Evolutionary conservation across 2,113 vertebrate species (phyloP).

Genomic region (Macroglossus sobrinus): DNA sequence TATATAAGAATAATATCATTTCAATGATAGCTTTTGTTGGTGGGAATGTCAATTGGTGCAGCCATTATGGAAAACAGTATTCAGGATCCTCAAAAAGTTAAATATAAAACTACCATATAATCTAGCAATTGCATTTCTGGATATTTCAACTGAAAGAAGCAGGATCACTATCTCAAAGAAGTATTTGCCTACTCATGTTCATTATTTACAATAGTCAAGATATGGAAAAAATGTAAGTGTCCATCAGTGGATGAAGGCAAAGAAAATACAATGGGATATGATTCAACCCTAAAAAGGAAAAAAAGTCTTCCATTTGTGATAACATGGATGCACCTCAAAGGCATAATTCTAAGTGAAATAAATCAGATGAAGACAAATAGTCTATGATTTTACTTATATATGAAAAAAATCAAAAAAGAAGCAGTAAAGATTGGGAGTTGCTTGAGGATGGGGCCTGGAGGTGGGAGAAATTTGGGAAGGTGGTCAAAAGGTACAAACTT

Average conservation of each 20-base stretch:
- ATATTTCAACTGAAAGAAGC: not conserved
- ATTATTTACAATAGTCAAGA: not conserved
- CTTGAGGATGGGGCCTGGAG: not conserved
- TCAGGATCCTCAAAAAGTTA: not conserved
- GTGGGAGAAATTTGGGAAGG: not conserved
- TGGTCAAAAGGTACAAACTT: not conserved
- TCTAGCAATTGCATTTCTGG: not conserved
- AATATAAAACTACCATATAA: not conserved
- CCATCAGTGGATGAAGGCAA: not conserved
- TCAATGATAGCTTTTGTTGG: not conserved
- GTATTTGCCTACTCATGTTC: not conserved
- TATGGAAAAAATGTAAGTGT: not conserved
- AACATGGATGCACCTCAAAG: not conserved
- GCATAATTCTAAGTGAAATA: not conserved
- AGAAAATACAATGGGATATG: not conserved
- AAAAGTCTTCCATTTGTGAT: not conserved
- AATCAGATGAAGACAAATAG: not conserved
- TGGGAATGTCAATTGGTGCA: not conserved
- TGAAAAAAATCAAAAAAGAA: not conserved
- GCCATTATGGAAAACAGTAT: not conserved
- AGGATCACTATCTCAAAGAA: not conserved
- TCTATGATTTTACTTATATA: not conserved
- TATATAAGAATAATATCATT: not conserved
- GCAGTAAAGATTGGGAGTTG: not conserved
- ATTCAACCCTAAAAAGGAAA: not conserved